A percentile compares a stretch with the other conserved stretches of the same genome.
Conservation (phyloP, 2,113 vertebrate genomes). For the Misgurnus mizolepis region DNA sequence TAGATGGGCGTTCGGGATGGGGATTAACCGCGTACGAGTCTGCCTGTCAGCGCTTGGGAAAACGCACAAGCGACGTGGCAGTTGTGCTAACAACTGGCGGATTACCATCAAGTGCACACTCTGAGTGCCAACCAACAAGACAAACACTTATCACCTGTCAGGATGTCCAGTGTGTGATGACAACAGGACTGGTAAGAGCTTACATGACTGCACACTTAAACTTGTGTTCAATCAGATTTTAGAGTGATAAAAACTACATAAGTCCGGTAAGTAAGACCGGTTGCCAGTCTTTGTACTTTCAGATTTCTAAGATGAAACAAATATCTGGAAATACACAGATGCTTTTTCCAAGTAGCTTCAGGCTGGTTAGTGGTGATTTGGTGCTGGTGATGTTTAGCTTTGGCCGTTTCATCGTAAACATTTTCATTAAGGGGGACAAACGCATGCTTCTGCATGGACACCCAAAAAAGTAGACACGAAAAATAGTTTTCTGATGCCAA, state of each 20-base stretch:
- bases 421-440: too few relatives aligned
- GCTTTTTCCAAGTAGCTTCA: too few relatives aligned
- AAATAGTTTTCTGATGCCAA: too few relatives aligned
- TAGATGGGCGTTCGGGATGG: slow-evolving; percentile 37
- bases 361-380: too few relatives aligned
- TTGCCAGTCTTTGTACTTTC: too few relatives aligned
- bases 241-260: neutral
- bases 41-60: slow-evolving; percentile 45
- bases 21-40: slow-evolving; percentile 42
- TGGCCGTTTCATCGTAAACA: too few relatives aligned
- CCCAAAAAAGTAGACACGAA: too few relatives aligned
- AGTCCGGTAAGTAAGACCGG: neutral
- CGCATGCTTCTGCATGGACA: too few relatives aligned
- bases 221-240: slow-evolving; percentile 2
- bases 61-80: slow-evolving; percentile 27
- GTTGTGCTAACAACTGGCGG: slow-evolving; percentile 44
- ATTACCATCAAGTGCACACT: slow-evolving; percentile 42
- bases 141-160: slow-evolving; percentile 32
- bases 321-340: too few relatives aligned
- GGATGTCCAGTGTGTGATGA: neutral
- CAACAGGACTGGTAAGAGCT: neutral
- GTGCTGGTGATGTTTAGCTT: too few relatives aligned
- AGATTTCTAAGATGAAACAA: too few relatives aligned
- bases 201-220: slow-evolving; percentile 18
- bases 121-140: slow-evolving; percentile 36